Evolutionary conservation across 2,113 vertebrate species (phyloP).

Genomic region (Zootoca vivipara): DNA sequence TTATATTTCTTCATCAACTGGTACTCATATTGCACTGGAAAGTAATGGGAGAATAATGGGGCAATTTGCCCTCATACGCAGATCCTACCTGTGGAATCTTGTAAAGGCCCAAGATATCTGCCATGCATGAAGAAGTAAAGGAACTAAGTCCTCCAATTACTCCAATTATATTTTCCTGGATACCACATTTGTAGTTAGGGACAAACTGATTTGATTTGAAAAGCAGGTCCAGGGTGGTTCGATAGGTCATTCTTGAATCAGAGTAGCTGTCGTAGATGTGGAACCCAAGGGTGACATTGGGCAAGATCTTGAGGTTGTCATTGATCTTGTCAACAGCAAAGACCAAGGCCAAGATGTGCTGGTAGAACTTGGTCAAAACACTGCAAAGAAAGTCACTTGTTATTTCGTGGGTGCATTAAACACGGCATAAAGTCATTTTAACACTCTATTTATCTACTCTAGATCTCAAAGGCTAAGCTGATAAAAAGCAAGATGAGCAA

Average conservation of each 20-base stretch:
- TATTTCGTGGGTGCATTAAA: too few relatives aligned
- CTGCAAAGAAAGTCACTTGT: too few relatives aligned
- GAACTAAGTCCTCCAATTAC: background rate
- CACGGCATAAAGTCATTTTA: too few relatives aligned
- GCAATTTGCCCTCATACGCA: background rate
- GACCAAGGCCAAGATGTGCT: background rate
- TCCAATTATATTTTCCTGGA: background rate
- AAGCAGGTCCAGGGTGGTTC: background rate
- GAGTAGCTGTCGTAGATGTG: background rate
- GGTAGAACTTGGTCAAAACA: background rate
- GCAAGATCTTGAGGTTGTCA: background rate
- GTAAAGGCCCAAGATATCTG: background rate
- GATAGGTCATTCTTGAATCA: background rate
- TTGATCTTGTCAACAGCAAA: background rate
- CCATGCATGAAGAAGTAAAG: background rate
- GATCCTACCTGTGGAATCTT: background rate
- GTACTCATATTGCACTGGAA: background rate
- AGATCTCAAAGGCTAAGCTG: too few relatives aligned
- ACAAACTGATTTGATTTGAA: background rate
- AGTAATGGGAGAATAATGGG: background rate
- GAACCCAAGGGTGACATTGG: background rate
- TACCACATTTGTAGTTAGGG: background rate
- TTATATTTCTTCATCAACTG: background rate
- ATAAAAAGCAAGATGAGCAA: too few relatives aligned
- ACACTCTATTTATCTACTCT: too few relatives aligned